phyloP scores from a whole-genome alignment of 2,888 invertebrate species.

The Boloria euphrosyne region DNA sequence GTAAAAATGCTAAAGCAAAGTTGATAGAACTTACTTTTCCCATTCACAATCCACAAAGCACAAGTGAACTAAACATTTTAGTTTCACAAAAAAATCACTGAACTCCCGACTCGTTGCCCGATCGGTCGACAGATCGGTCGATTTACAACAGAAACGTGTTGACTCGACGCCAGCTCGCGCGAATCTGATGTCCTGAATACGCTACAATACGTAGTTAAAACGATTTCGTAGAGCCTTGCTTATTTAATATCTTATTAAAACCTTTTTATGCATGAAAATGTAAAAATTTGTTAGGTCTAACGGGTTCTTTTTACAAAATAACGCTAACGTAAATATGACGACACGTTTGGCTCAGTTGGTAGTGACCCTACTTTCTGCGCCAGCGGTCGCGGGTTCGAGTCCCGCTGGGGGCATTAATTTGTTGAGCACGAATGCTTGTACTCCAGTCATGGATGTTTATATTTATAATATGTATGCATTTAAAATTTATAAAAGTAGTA shows the following conservation, averaged over 20 bases:
- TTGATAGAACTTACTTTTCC: constrained; percentile 34
- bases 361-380: no score
- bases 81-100: constrained; percentile 31
- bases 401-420: no score
- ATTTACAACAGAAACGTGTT: constrained; percentile 43
- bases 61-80: constrained; percentile 34
- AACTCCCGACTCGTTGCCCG: constrained; percentile 31
- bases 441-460: no score
- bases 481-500: no score
- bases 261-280: constrained; percentile 3
- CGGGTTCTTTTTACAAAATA: no score
- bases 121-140: constrained; percentile 37
- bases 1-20: background rate
- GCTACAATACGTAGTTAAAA: constrained; percentile 23
- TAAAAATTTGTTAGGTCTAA: background rate
- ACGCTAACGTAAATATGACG: no score
- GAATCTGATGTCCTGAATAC: constrained; percentile 46
- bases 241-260: constrained; percentile 13
- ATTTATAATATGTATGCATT: no score
- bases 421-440: no score
- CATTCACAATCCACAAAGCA: constrained; percentile 38
- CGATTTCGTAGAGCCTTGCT: constrained; percentile 28
- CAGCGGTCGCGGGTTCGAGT: no score
- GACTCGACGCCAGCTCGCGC: constrained; percentile 48
- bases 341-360: no score